phyloP scores from a whole-genome alignment of 2,113 vertebrate species.

The Zosterops borbonicus region DNA sequence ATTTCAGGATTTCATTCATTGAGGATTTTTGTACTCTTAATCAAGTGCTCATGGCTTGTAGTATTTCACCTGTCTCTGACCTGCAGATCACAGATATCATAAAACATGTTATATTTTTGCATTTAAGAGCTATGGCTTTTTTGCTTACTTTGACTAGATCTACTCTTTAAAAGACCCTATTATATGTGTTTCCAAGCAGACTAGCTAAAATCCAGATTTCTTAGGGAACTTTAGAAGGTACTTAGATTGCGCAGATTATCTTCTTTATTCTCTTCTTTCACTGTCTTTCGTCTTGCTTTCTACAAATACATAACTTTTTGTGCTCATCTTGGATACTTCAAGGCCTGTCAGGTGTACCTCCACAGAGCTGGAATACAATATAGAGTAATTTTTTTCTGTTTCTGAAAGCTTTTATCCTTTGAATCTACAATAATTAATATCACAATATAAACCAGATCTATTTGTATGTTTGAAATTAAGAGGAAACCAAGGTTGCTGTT shows the following conservation, averaged over 20 bases:
- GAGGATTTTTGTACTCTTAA: not conserved
- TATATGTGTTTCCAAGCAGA: not conserved
- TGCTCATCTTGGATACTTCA: not conserved
- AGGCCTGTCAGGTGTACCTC: not conserved
- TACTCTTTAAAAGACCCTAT: not conserved
- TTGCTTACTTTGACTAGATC: not conserved
- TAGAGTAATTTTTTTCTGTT: not conserved
- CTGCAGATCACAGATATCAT: not conserved
- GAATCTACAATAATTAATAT: not conserved
- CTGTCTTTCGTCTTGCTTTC: not conserved
- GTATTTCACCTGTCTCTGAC: not conserved
- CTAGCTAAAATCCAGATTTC: not conserved
- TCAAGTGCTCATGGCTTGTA: not conserved
- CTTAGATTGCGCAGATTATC: not conserved
- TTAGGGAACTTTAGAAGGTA: not conserved
- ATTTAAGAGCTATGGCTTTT: not conserved
- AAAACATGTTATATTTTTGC: not conserved
- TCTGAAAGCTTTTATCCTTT: not conserved
- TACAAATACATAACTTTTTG: not conserved
- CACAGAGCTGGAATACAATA: not conserved
- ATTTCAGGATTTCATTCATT: not conserved
- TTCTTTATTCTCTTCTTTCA: not conserved
- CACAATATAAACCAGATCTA: not conserved
- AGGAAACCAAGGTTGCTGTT: not conserved
- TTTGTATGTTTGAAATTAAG: not conserved